Conservation (phyloP, 2,888 invertebrate species). For the Drosophila multiciliata region DNA sequence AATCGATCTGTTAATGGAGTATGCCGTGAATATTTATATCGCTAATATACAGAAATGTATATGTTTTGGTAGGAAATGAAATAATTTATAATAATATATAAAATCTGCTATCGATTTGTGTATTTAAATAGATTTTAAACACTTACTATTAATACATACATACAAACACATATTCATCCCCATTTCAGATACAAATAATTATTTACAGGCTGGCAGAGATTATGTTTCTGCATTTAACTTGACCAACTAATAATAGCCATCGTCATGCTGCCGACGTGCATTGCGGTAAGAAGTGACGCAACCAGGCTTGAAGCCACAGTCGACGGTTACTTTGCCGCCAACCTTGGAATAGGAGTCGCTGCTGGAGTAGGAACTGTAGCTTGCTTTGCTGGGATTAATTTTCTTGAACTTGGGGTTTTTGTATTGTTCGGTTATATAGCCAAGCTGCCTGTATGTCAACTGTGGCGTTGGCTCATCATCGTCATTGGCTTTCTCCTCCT, state of each 20-base stretch:
- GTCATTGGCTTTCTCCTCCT: slow-evolving; percentile 56
- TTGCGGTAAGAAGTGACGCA: slow-evolving; percentile 68
- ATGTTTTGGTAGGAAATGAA: neutral
- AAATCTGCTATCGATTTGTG: slow-evolving; percentile 1
- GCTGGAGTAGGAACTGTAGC: slow-evolving; percentile 35
- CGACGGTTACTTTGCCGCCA: slow-evolving; percentile 60
- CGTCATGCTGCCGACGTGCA: slow-evolving; percentile 56
- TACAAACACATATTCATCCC: slow-evolving; percentile 14
- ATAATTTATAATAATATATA: too few species aligned
- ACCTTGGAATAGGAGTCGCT: slow-evolving; percentile 50
- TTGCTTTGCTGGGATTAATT: slow-evolving; percentile 31
- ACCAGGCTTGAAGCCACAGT: slow-evolving; percentile 81
- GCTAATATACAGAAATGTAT: neutral
- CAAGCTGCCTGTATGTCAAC: slow-evolving; percentile 85
- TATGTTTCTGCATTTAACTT: too few species aligned
- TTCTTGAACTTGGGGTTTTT: slow-evolving; percentile 78
- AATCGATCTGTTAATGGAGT: neutral
- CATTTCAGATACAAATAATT: slow-evolving; percentile 37
- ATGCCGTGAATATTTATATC: neutral
- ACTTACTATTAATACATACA: slow-evolving; percentile 40
- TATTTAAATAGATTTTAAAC: slow-evolving; percentile 23
- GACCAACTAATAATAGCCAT: slow-evolving; percentile 35
- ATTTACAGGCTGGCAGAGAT: slow-evolving; percentile 50
- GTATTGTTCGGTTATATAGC: slow-evolving; percentile 84
- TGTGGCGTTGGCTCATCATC: slow-evolving; percentile 69